Percentiles rank a stretch among this genome's conserved stretches.
Evolutionary conservation across 2,888 invertebrate genomes (phyloP).

Genomic region (Gryllus longicercus): DNA sequence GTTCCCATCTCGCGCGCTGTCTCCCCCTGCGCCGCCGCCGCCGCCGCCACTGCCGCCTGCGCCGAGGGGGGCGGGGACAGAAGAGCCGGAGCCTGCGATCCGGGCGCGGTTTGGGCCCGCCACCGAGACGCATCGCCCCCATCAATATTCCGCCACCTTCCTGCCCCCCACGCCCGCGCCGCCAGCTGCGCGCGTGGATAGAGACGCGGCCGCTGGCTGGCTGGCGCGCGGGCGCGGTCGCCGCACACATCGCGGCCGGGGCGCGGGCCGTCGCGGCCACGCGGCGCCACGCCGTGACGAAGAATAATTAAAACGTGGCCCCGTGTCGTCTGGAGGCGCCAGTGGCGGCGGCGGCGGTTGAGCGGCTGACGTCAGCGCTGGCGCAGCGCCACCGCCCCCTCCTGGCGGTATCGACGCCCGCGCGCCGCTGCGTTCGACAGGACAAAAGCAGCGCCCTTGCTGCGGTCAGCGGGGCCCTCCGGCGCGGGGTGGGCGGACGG

Average conservation of each 20-base stretch:
- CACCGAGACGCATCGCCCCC: constrained; percentile 8
- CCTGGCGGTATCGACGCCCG: neutral
- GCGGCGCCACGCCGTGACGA: neutral
- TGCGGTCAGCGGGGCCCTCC: neutral
- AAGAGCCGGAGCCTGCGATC: neutral
- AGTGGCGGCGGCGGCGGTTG: neutral
- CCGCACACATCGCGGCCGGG: neutral
- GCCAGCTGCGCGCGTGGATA: too few species aligned
- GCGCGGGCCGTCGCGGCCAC: neutral
- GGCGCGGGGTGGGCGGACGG: neutral
- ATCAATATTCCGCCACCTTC: constrained; percentile 5
- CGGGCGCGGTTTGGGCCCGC: neutral
- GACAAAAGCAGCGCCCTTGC: neutral
- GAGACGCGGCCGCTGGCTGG: too few species aligned
- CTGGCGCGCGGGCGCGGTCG: too few species aligned
- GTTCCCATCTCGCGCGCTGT: too few species aligned
- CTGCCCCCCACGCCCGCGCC: neutral
- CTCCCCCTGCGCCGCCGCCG: too few species aligned
- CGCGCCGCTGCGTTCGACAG: neutral
- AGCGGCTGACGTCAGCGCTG: constrained; percentile 3
- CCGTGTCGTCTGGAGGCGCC: neutral
- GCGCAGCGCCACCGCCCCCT: neutral
- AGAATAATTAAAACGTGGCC: neutral
- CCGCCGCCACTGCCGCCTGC: too few species aligned
- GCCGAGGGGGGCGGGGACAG: too few species aligned